Evolutionary conservation across 2,888 invertebrate genomes (phyloP), one percentile per base, ranked within the genome.

Genomic region (Leucophora obtusa): DNA sequence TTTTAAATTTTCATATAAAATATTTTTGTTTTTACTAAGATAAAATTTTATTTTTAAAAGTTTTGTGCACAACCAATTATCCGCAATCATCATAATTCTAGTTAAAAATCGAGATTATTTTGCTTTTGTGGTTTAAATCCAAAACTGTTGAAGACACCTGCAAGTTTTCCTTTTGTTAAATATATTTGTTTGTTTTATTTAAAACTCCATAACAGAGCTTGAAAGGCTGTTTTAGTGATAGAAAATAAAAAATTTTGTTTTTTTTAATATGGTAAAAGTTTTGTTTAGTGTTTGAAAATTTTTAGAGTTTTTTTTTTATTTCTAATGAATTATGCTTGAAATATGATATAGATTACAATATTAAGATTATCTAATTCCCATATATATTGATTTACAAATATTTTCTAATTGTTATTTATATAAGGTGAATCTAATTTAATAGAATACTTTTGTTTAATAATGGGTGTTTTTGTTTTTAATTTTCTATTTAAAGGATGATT

Each of bases 11-110:
- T 72, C 28, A 18, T 24, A 15, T 60, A 50, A 18, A 9, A 33
- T 24, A 28, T 65, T 66, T 50, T 83, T 84, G 75, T 50, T 11
- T 17, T 69, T 65, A 63, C 59, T 68, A 78, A 77, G 68, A 74
- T 28, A 82, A 24, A 65, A 58, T 74, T 79, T 81, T 73, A 71
- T 54, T 68, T 60, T 60, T 51, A 73, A 73, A 56, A 70, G 59
- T 82, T 79, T 68, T 88, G 89, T 89, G 89, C 87, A 87, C 89
- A 89, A 89, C 89, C 89, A 89, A 89, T 89, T 89, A 89, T 89
- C 89, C 89, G 89, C 89, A 89, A 89, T 89, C 89, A 89, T 89
- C 89, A 89, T 89, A 85, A 87, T 86, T 84, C 83, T 83, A 62
- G n/a, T 85, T 89, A 89, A 89, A 89, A 89, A 89, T 89, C 87